Evolutionary conservation across 2,888 invertebrate genomes (phyloP), one percentile per base, ranked within the genome.

Genomic region (Gandaritis pyraliata): DNA sequence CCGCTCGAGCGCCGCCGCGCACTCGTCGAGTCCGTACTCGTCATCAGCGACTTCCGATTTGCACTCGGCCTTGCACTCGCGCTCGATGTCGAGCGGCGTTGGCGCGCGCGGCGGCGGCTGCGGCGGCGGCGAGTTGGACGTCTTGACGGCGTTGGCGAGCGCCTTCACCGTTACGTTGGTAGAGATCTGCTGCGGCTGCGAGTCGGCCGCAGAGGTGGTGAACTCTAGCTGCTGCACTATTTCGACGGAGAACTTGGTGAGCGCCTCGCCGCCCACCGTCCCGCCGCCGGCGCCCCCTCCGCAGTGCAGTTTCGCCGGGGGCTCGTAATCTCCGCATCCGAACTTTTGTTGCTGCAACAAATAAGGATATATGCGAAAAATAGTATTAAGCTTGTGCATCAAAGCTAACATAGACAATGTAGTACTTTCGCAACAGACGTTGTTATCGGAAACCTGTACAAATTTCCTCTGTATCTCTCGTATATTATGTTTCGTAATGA

Each of bases 181-280:
- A 78, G 96, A 96, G 72, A 97, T 97, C 88, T 97, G 97, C 81
- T 97, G 97, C 55, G 97, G 96, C 81, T 97, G 97, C 7, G 96
- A 96, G 81, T 96, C 97, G 49, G 96, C 96, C 55, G 96, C 96
- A 49, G 96, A 96, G 45, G 97, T 97, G 67, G 97, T 97, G 83
- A 97, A 97, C 85, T 98, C 97, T 57, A 97, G 90, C 84, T 97
- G 97, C 84, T 98, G 98, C 18, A 98, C 97, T 75, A 98, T 98
- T 89, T 98, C 97, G 65, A 98, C 97, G 4, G 97, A 97, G 90
- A 98, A 97, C 85, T 97, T 97, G 64, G 91, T 93, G 70, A 92
- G 89, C 18, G 90, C 93, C 73, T 94, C 94, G 71, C 92, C 92
- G 58, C 87, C 85, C 47, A 89, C 92, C 43, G n/a, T n/a, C 23